Base-by-base conservation (phyloP, 1,140 invertebrate genomes). In the Drosophila punjabiensis region DNA sequence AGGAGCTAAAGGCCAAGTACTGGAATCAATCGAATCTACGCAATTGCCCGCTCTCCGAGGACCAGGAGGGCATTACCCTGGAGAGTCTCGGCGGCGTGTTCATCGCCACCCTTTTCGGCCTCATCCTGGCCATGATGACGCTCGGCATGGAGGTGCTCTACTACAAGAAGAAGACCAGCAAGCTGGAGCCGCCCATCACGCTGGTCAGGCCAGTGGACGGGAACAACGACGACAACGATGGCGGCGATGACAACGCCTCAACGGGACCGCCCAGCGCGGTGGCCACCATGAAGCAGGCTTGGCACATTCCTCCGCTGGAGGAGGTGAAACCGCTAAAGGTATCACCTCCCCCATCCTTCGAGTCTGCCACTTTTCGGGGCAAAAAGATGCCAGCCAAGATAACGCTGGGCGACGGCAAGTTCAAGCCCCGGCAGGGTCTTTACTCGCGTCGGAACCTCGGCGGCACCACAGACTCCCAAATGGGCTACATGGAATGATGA, bases 21-120 rank as follows among this genome's bases (percentile, higher is more conserved):
- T 98, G 97, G 97, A 98, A 98, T 86, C 94, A 95, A 63, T 95
- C 96, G 0, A 92, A 95, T 0, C 95, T 95, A 70, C 95, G 95
- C 0, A 93, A 94, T 10, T 98, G 97, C 88, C 94, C 95, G 0
- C 95, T 96, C 76, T 94, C 95, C 4, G 96, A 97, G 61, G 97
- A 98, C 74, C 96, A 96, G 59, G 97, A 98, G 92, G 97, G 97
- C 39, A 98, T 98, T 30, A 97, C 97, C 0, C 92, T 98, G 5
- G 97, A 98, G 78, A 97, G 97, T 94, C 95, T 98, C 78, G 97
- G 97, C 75, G 97, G 97, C 8, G 97, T 98, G 5, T 98, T 98
- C 81, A 98, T 98, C 74, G 97, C 97, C 4, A 98, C 97, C 0
- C 93, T 98, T 0, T 97, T 97, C 85, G 97, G 97, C 0, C 93